A percentile compares a stretch with the other conserved stretches of the same genome.
These are phyloP conservation scores for Limnephilus auricula DNA, from an alignment of 2,888 invertebrate species.

Conservation along the genomic window DNA sequence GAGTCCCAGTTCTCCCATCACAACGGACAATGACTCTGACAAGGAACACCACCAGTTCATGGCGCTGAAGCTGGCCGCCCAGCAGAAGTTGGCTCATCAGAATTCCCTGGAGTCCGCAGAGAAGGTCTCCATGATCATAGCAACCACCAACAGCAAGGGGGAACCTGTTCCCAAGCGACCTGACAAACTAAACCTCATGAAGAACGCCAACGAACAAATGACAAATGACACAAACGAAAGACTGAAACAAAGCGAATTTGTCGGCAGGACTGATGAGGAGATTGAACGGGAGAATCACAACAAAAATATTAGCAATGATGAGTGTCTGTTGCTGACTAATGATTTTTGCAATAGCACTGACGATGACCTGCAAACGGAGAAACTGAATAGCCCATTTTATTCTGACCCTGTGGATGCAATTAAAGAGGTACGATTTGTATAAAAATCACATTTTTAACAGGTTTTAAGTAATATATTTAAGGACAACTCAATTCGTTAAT, in stretches of 20 bases:
- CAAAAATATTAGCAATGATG: slow-evolving; percentile 70
- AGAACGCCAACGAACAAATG: slow-evolving; percentile 76
- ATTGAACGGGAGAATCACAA: slow-evolving; percentile 77
- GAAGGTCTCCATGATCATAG: slow-evolving; percentile 70
- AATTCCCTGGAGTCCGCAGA: slow-evolving; percentile 65
- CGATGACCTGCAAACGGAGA: slow-evolving; percentile 76
- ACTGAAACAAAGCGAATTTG: slow-evolving; percentile 60
- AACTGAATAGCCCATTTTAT: slow-evolving; percentile 91
- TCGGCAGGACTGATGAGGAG: slow-evolving; percentile 70
- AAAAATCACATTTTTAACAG: not conserved
- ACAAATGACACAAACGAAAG: slow-evolving; percentile 67
- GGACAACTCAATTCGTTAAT: no score
- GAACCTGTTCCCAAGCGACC: slow-evolving; percentile 76
- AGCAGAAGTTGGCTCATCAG: slow-evolving; percentile 70
- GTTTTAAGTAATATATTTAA: no score
- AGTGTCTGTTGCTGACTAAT: slow-evolving; percentile 62
- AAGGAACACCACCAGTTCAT: slow-evolving; percentile 70
- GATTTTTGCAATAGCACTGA: slow-evolving; percentile 65
- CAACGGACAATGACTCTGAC: slow-evolving; percentile 70
- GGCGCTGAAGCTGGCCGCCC: slow-evolving; percentile 69
- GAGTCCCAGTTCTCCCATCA: slow-evolving; percentile 69
- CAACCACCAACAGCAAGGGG: slow-evolving; percentile 76
- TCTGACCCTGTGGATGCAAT: slow-evolving; percentile 93
- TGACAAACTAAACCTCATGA: slow-evolving; percentile 74
- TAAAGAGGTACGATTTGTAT: slow-evolving; percentile 74